These are phyloP conservation scores for Gymnocheta viridis DNA, from an alignment of 2,888 invertebrate genomes.

Conservation along the genomic window DNA sequence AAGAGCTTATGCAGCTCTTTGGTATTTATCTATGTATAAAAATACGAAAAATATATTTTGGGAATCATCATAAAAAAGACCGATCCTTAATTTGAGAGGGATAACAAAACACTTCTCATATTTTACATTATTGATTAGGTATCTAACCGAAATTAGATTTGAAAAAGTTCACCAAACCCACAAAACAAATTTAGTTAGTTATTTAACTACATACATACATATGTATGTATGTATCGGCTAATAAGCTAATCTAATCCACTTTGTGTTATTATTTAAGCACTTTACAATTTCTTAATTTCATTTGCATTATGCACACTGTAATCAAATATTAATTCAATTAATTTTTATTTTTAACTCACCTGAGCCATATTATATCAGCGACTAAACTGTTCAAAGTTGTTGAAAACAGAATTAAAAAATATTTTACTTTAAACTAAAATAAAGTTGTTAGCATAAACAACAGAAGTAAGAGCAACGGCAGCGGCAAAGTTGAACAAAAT, in stretches of 20 bases:
- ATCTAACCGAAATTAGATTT: too few relatives aligned
- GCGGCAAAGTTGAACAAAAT: neutral
- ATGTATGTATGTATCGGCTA: neutral
- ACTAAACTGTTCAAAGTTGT: conserved; percentile 63
- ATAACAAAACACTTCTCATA: too few relatives aligned
- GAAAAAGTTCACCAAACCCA: neutral
- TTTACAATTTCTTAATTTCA: neutral
- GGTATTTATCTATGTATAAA: too few relatives aligned
- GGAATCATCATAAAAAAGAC: too few relatives aligned
- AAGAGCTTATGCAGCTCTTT: too few relatives aligned
- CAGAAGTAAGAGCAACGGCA: conserved; percentile 3
- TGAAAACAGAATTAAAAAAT: conserved; percentile 51
- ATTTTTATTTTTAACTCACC: conserved; percentile 59
- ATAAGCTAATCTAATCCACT: neutral
- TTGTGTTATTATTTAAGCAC: conserved; percentile 7
- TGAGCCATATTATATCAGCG: conserved; percentile 68
- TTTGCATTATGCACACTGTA: conserved; percentile 24
- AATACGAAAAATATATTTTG: too few relatives aligned
- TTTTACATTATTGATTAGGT: too few relatives aligned
- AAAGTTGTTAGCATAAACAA: conserved; percentile 50
- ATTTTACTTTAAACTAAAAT: conserved; percentile 31
- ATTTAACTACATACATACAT: neutral
- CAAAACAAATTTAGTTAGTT: neutral
- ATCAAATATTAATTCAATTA: neutral
- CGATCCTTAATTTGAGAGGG: too few relatives aligned